These are phyloP conservation scores for Perizoma affinitatum DNA, from an alignment of 2,888 invertebrate species.

Conservation along the genomic window DNA sequence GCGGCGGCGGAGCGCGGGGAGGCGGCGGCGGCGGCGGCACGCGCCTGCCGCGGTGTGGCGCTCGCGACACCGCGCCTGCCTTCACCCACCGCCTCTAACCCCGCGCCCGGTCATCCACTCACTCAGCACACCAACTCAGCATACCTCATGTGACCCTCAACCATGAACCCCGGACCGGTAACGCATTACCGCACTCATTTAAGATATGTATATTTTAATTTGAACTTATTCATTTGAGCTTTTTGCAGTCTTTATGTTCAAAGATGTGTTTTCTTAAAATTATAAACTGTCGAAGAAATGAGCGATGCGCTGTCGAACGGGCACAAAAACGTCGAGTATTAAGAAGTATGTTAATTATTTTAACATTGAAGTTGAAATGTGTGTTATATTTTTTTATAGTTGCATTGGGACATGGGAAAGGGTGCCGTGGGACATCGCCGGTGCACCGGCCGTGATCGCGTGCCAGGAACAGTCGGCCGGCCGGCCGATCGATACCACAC, in stretches of 20 bases:
- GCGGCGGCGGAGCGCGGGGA: constrained; percentile 62
- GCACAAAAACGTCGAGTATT: constrained; percentile 15
- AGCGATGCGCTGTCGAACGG: constrained; percentile 3
- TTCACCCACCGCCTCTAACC: constrained; percentile 64
- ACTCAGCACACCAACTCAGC: constrained; percentile 28
- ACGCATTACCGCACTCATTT: constrained; percentile 16
- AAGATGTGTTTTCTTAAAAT: constrained; percentile 19
- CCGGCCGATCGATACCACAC: constrained; percentile 74
- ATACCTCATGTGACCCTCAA: constrained; percentile 20
- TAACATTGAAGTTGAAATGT: constrained; percentile 34
- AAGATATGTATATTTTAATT: constrained; percentile 23
- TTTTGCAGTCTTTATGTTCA: constrained; percentile 25
- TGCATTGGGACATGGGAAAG: constrained; percentile 34
- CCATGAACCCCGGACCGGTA: neutral
- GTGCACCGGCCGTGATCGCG: constrained; percentile 76
- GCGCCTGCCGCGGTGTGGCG: constrained; percentile 71
- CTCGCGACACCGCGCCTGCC: constrained; percentile 69
- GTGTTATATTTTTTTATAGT: constrained; percentile 42
- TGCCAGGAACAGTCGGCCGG: constrained; percentile 48
- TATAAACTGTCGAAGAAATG: neutral
- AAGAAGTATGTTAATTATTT: constrained; percentile 24
- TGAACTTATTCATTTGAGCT: constrained; percentile 28
- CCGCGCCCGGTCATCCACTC: constrained; percentile 52
- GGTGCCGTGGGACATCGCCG: constrained; percentile 47
- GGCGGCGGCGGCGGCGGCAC: constrained; percentile 76